phyloP scores from a whole-genome alignment of 1,140 invertebrate genomes.

The Caenorhabditis brenneri region DNA sequence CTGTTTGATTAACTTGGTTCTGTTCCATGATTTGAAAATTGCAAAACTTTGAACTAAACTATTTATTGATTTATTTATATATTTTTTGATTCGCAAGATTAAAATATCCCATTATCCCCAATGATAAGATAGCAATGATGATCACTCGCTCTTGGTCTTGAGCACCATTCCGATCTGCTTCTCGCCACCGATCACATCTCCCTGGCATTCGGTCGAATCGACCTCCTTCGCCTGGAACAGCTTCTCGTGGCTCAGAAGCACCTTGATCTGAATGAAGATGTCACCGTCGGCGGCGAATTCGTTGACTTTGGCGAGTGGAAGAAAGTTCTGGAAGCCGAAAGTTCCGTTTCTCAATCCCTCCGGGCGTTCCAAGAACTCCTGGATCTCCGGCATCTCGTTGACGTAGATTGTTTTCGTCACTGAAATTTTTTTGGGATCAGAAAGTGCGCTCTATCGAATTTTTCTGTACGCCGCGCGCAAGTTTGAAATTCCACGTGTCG shows the following conservation, averaged over 20 bases:
- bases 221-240: not conserved
- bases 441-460: too few relatives aligned
- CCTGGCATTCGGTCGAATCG: not conserved
- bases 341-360: not conserved
- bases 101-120: too few relatives aligned
- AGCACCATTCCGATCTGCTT: too few relatives aligned
- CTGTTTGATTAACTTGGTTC: too few relatives aligned
- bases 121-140: too few relatives aligned
- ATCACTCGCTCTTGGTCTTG: not conserved
- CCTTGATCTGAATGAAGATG: slow-evolving; percentile 31
- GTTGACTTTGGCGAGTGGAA: not conserved
- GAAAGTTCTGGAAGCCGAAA: slow-evolving; percentile 37
- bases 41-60: too few relatives aligned
- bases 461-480: too few relatives aligned
- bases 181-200: not conserved
- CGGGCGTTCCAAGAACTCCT: not conserved
- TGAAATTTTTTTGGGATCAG: not conserved
- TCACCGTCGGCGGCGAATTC: slow-evolving; percentile 13
- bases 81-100: too few relatives aligned
- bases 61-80: too few relatives aligned
- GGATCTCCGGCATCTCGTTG: not conserved
- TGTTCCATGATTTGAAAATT: too few relatives aligned
- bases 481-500: too few relatives aligned
- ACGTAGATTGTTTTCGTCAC: slow-evolving; percentile 28
- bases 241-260: not conserved